Base-by-base conservation (phyloP, 2,113 vertebrate genomes). In the Butorides virescens region DNA sequence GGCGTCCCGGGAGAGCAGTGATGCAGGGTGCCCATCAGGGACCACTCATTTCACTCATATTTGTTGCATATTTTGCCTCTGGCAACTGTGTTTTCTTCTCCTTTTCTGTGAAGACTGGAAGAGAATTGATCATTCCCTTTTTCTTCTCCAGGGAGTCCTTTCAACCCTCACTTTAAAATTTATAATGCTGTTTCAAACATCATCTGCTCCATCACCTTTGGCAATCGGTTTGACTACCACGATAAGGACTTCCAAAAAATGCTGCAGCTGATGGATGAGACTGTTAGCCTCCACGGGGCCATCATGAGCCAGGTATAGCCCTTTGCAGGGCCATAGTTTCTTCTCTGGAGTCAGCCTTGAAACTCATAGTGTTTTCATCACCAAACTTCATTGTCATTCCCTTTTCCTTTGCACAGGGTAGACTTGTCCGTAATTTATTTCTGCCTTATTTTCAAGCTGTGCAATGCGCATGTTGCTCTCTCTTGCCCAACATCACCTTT, bases 211-310 rank as follows among this genome's bases (percentile, higher is more conserved):
- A 27, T 99, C 78, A 37, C 96, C 63, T 99, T 99, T 7, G 99
- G 99, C 30, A 97, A 98, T 62, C 98, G 99, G 19, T 99, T 99
- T 96, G 99, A 99, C 4, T 99, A 99, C 77, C 89, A 98, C 0
- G 98, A 99, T 66, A 32, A 84, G 20, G 90, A 76, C 2, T 99
- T 98, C 87, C 98, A 98, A 53, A 98, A 91, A 11, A 1, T 99
- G 74, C 94, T 99, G 70, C 95, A 72, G 37, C 37, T 98, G 88
- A 65, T 99, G 47, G 96, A 98, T 1, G 98, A 99, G 2, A 95
- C 58, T 0, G 0, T 93, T 3, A 0, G 5, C 7, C 87, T 98
- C 6, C 39, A 98, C 0, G 93, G 95, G 12, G 34, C 70, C 1
- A 0, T 89, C 11, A 46, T 30, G 10, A 42, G 16, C 29, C 96